Conservation (phyloP, 2,797 vertebrate species). For the Poeciliopsis presidionis region DNA sequence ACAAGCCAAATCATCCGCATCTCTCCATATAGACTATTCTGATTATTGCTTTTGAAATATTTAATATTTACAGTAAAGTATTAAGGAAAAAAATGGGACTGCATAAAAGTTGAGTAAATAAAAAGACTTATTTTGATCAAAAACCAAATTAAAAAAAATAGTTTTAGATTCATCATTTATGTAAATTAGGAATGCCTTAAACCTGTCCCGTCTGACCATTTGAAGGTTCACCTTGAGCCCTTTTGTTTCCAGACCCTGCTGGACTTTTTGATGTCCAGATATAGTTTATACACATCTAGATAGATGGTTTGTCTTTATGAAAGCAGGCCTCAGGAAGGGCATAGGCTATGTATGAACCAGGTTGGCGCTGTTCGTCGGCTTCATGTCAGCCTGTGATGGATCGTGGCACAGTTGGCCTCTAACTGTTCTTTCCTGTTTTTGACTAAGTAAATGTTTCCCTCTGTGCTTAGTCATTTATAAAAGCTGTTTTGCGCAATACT, state of each 20-base stretch:
- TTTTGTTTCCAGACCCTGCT: constrained; percentile 24
- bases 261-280: constrained; percentile 23
- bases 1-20: not conserved
- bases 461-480: constrained; percentile 70
- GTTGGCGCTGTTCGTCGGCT: constrained; percentile 61
- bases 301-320: constrained; percentile 20
- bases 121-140: not conserved
- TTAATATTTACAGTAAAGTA: not conserved
- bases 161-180: not conserved
- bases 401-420: constrained; percentile 68
- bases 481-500: constrained; percentile 65
- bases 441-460: constrained; percentile 78
- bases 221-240: constrained; percentile 14
- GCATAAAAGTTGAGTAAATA: constrained; percentile 12
- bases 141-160: no score
- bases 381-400: constrained; percentile 64
- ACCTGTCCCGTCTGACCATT: constrained; percentile 4
- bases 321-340: constrained; percentile 42
- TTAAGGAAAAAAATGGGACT: not conserved
- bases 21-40: not conserved
- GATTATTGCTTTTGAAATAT: not conserved
- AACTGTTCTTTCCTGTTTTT: constrained; percentile 73
- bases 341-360: constrained; percentile 52
- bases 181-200: not conserved
- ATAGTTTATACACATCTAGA: constrained; percentile 11